Evolutionary conservation across 1,140 invertebrate species (phyloP), one percentile per base, ranked within the genome.

Genomic region (Adelges cooleyi): DNA sequence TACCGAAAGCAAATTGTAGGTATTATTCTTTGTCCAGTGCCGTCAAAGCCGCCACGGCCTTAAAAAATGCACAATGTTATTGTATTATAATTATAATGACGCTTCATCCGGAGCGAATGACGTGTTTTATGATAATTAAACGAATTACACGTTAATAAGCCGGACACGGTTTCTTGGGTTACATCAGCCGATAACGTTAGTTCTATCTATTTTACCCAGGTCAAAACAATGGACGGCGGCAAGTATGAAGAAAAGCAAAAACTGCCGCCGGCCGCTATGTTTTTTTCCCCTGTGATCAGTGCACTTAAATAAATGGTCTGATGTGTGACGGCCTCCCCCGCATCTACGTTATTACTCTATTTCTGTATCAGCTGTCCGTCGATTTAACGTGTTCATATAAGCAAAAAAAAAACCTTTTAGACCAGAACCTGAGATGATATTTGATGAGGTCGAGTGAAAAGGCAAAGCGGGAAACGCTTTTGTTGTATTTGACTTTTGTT

Each of bases 81-180:
- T 8, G 13, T 38, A 38, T 8, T 38, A 38, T 38, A 8, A 13
- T 62, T 62, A 46, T 62, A 62, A 62, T 46, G 46, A 46, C 56
- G 23, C 40, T 62, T 20, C 40, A 20, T 62, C 56, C 56, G 56
- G 56, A 25, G 17, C 11, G 27, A 59, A 59, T 42, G 40, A 62
- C 38, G 54, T 42, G 54, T 59, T 59, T 59, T 59, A 59, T 29
- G 54, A 46, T 59, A 59, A 59, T 59, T 46, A 59, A 59, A 59
- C 54, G 46, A 44, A 59, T 59, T 59, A 59, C 40, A 46, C 54
- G 56, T 62, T 62, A 62, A 62, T 62, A 46, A 62, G 56, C 42
- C 56, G 23, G 56, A 62, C 56, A 48, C 56, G 56, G 56, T 62
- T 48, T 48, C 56, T 62, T 33, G 25, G 40, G 56, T 29, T 46